Evolutionary conservation across 2,797 vertebrate species (phyloP).

Genomic region (Odontamblyopus lacepedii): DNA sequence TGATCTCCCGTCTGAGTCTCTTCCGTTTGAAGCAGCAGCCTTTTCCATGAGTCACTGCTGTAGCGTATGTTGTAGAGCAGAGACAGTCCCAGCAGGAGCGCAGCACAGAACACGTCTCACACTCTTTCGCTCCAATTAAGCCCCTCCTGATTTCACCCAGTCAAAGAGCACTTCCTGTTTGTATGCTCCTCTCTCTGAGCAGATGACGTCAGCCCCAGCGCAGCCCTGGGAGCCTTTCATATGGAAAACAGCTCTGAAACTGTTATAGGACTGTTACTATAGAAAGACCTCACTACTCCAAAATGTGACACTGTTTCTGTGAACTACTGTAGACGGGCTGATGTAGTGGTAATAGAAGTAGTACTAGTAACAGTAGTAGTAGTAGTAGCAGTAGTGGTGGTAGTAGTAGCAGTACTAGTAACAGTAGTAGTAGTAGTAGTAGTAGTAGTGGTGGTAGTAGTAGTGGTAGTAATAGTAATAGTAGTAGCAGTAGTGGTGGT

Average conservation of each 20-base stretch:
- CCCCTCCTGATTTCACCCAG: slow-evolving; percentile 1
- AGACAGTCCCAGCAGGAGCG: not conserved
- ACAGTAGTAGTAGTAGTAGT: no score
- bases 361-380: no score
- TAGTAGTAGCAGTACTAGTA: no score
- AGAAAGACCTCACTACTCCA: not conserved
- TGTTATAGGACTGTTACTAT: not conserved
- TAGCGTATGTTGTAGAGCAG: slow-evolving; percentile 5
- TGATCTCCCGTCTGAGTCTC: not conserved
- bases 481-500: no score
- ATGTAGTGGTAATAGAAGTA: no score
- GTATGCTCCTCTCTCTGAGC: not conserved
- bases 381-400: no score
- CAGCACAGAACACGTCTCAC: not conserved
- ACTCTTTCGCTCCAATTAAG: not conserved
- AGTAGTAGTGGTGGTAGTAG: no score
- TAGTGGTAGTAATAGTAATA: no score
- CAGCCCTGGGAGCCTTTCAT: not conserved
- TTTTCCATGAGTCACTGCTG: slow-evolving; percentile 8
- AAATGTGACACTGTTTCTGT: not conserved
- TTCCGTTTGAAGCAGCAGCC: not conserved
- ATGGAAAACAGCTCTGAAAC: not conserved
- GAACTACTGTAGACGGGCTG: not conserved
- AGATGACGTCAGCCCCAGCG: not conserved
- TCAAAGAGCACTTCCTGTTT: slow-evolving; percentile 8